These are phyloP conservation scores for Leuciscus waleckii DNA, from an alignment of 2,797 vertebrate genomes.

Conservation along the genomic window DNA sequence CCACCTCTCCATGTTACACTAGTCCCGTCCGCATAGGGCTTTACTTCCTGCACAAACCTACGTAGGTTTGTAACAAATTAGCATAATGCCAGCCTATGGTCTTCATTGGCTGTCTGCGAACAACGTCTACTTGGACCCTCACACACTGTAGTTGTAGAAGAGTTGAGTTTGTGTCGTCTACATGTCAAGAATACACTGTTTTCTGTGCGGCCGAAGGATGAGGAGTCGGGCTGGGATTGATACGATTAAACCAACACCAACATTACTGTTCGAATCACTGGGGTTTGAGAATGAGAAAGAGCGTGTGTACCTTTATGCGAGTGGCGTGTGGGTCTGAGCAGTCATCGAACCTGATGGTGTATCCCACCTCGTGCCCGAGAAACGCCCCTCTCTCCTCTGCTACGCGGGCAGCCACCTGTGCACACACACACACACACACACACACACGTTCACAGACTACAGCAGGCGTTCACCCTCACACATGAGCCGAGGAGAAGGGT, in stretches of 20 bases:
- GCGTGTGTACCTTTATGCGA: conserved; percentile 88
- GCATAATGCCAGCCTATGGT: too few species aligned
- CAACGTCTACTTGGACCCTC: too few species aligned
- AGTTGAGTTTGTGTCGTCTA: not conserved
- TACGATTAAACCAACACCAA: not conserved
- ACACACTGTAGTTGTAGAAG: not conserved
- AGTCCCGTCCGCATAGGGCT: too few species aligned
- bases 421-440: not conserved
- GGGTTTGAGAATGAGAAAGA: not conserved
- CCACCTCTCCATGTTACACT: too few species aligned
- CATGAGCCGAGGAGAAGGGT: not conserved
- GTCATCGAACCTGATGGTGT: conserved; percentile 97
- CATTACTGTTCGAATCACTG: not conserved
- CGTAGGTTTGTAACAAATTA: too few species aligned
- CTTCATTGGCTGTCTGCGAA: too few species aligned
- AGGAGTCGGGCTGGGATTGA: not conserved
- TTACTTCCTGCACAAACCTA: too few species aligned
- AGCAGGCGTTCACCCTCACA: too few species aligned
- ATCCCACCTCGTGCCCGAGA: conserved; percentile 96
- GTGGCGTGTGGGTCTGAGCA: conserved; percentile 91
- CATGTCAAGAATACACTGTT: not conserved
- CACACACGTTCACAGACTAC: not conserved
- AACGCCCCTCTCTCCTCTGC: conserved; percentile 94
- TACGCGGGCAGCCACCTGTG: conserved; percentile 92
- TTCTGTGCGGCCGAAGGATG: not conserved